A percentile compares a stretch with the other conserved stretches of the same genome.
These are phyloP conservation scores for Amblyopsis hoosieri DNA, from an alignment of 2,797 vertebrate genomes.

Conservation along the genomic window DNA sequence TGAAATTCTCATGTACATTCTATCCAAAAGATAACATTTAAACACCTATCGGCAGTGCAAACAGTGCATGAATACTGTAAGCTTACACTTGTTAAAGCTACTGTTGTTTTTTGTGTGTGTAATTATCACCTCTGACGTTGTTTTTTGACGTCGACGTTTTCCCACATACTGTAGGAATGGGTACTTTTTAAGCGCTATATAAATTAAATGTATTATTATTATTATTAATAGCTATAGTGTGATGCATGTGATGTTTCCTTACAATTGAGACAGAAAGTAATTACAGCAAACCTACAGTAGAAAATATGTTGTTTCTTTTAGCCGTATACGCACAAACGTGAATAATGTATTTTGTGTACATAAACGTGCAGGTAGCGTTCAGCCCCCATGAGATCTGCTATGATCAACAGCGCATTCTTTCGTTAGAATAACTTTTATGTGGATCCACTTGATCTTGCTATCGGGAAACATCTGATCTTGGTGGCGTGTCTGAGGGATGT, in stretches of 20 bases:
- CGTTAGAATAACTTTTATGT: slow-evolving; percentile 24
- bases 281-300: too few relatives aligned
- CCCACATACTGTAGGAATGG: slow-evolving; percentile 31
- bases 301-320: background rate
- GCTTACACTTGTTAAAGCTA: slow-evolving; percentile 34
- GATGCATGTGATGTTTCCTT: background rate
- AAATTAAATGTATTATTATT: too few relatives aligned
- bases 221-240: background rate
- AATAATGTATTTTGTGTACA: background rate
- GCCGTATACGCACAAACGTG: background rate
- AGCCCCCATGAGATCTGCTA: slow-evolving; percentile 23
- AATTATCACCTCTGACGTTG: slow-evolving; percentile 43
- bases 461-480: slow-evolving; percentile 31
- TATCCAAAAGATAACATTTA: slow-evolving; percentile 61
- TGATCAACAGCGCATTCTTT: slow-evolving; percentile 9
- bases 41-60: slow-evolving; percentile 51
- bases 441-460: slow-evolving; percentile 31
- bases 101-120: slow-evolving; percentile 14
- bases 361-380: slow-evolving; percentile 8
- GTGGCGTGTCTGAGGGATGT: slow-evolving; percentile 19
- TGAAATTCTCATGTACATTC: slow-evolving; percentile 58
- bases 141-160: slow-evolving; percentile 22
- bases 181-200: too few relatives aligned
- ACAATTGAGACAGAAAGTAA: background rate
- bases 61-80: slow-evolving; percentile 33